Conservation (phyloP, 2,797 vertebrate genomes). For the Macropus fuliginosus region DNA sequence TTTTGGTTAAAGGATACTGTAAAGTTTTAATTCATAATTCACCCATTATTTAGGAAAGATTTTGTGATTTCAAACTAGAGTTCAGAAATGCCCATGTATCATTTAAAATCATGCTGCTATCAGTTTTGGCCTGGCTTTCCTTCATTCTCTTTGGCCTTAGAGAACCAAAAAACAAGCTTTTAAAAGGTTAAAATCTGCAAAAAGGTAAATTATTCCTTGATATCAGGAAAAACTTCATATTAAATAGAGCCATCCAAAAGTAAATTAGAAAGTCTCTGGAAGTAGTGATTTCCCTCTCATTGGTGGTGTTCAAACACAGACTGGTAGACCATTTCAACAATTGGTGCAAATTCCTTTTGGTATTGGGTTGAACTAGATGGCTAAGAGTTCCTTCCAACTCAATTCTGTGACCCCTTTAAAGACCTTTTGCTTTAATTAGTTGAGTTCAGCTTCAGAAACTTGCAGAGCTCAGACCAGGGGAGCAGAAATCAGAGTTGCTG, state of each 20-base stretch:
- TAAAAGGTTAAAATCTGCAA: no score
- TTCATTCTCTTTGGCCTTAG: no score
- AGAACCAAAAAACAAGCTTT: no score
- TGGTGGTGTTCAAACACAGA: background rate
- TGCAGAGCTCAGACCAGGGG: no score
- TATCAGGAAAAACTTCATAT: no score
- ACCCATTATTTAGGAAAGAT: constrained; percentile 7
- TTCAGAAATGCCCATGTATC: constrained; percentile 43
- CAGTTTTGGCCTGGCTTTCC: constrained; percentile 19
- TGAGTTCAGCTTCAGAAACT: constrained; percentile 14
- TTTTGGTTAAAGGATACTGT: constrained; percentile 31
- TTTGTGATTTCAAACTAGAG: constrained; percentile 34
- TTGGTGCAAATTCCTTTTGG: background rate
- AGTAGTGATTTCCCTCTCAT: no score
- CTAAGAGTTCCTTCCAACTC: no score
- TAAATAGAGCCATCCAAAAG: no score
- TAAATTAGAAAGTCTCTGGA: no score
- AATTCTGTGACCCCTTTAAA: constrained; percentile 49
- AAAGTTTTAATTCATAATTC: constrained; percentile 2
- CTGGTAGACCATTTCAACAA: background rate
- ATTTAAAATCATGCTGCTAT: constrained; percentile 34
- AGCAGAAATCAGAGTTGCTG: no score
- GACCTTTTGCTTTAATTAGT: constrained; percentile 53
- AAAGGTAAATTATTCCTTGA: no score
- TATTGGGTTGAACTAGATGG: background rate